Percentiles rank a stretch among this genome's conserved stretches.
Conservation (phyloP, 1,140 invertebrate species). For the Bombus polaris region DNA sequence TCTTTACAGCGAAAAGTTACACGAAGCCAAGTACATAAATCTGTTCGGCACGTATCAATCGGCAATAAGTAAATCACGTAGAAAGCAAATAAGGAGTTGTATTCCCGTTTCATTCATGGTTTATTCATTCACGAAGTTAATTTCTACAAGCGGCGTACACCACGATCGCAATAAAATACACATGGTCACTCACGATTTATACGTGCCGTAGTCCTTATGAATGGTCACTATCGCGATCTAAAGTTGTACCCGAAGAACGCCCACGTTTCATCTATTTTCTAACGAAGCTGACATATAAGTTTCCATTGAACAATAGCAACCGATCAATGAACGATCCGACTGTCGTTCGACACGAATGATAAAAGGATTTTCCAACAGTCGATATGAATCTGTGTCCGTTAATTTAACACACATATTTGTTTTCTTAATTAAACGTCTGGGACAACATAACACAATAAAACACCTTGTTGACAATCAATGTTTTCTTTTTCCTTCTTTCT, state of each 20-base stretch:
- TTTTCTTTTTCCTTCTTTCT: background rate
- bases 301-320: background rate
- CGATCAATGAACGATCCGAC: background rate
- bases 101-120: conserved; percentile 24
- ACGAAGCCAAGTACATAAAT: background rate
- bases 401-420: background rate
- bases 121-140: conserved; percentile 45
- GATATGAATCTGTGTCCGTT: background rate
- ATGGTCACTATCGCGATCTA: conserved; percentile 25
- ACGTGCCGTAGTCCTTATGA: background rate
- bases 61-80: conserved; percentile 1
- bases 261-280: background rate
- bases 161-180: conserved; percentile 3
- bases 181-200: conserved; percentile 18
- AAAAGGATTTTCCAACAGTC: too few species aligned
- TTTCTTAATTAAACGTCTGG: background rate
- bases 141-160: background rate
- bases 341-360: background rate
- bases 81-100: background rate
- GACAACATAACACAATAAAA: background rate
- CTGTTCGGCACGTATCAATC: background rate
- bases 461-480: background rate
- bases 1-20: background rate
- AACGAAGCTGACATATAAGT: background rate
- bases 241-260: background rate